A percentile compares a stretch with the other conserved stretches of the same genome.
phyloP scores from a whole-genome alignment of 2,888 invertebrate species.

The Eupithecia abbreviata region DNA sequence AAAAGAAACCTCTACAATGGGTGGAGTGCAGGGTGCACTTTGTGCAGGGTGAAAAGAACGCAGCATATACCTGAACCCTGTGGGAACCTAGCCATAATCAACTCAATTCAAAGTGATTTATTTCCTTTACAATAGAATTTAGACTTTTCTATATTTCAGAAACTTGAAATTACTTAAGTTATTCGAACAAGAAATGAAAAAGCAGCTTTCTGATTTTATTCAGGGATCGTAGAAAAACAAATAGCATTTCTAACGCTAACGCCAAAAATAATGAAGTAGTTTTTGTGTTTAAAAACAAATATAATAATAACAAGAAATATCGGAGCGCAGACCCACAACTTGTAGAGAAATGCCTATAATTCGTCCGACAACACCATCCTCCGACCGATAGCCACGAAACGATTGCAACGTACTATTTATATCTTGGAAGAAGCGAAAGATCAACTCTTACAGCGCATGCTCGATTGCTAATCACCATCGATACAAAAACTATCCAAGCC shows the following conservation, averaged over 20 bases:
- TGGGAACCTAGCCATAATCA: background rate
- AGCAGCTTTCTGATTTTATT: constrained; percentile 1
- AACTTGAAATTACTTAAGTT: too few species aligned
- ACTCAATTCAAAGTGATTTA: too few species aligned
- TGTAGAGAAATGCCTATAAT: constrained; percentile 54
- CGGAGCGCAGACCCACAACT: constrained; percentile 59
- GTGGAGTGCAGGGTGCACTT: constrained; percentile 32
- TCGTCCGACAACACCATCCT: constrained; percentile 78
- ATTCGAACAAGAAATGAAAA: background rate
- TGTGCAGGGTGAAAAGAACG: constrained; percentile 19
- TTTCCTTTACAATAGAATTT: too few species aligned
- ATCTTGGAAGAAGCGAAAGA: constrained; percentile 77
- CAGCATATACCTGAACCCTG: background rate
- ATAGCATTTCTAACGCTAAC: background rate
- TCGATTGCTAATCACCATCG: constrained; percentile 76
- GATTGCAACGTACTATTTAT: constrained; percentile 60
- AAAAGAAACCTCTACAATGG: constrained; percentile 25
- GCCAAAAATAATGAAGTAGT: background rate
- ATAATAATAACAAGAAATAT: constrained; percentile 5
- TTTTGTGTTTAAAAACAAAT: background rate
- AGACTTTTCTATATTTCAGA: too few species aligned
- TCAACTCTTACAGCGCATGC: constrained; percentile 82
- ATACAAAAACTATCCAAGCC: constrained; percentile 70
- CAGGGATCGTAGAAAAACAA: background rate
- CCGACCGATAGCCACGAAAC: constrained; percentile 77